Conservation (phyloP, 2,797 vertebrate genomes). For the Myotis planiceps region DNA sequence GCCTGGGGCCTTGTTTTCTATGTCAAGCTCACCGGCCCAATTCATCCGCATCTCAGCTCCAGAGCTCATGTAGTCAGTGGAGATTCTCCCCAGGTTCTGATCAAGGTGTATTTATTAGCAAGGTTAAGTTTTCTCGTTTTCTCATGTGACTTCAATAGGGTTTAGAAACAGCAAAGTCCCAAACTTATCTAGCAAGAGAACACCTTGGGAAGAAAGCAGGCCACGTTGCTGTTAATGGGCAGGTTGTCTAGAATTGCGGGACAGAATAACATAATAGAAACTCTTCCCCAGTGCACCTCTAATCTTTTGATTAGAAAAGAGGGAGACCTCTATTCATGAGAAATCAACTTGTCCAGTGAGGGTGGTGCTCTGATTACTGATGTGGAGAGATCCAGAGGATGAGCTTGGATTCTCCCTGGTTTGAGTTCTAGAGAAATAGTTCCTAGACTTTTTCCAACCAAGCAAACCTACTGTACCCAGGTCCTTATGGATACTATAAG, state of each 20-base stretch:
- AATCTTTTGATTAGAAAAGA: not conserved
- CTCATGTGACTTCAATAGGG: not conserved
- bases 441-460: not conserved
- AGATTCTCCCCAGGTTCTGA: not conserved
- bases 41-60: not conserved
- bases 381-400: not conserved
- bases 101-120: not conserved
- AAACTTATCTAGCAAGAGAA: not conserved
- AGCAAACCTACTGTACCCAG: not conserved
- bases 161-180: conserved; percentile 15
- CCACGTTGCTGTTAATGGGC: not conserved
- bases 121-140: not conserved
- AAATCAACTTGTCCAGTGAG: not conserved
- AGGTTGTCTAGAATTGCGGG: not conserved
- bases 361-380: not conserved
- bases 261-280: not conserved
- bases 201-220: not conserved
- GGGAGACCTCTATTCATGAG: not conserved
- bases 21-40: not conserved
- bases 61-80: not conserved
- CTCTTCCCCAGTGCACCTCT: not conserved
- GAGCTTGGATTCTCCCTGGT: not conserved
- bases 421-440: not conserved
- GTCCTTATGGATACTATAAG: conserved; percentile 20
- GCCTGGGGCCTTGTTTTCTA: not conserved